These are phyloP conservation scores for Amia ocellicauda DNA, from an alignment of 2,113 vertebrate genomes.

Conservation along the genomic window DNA sequence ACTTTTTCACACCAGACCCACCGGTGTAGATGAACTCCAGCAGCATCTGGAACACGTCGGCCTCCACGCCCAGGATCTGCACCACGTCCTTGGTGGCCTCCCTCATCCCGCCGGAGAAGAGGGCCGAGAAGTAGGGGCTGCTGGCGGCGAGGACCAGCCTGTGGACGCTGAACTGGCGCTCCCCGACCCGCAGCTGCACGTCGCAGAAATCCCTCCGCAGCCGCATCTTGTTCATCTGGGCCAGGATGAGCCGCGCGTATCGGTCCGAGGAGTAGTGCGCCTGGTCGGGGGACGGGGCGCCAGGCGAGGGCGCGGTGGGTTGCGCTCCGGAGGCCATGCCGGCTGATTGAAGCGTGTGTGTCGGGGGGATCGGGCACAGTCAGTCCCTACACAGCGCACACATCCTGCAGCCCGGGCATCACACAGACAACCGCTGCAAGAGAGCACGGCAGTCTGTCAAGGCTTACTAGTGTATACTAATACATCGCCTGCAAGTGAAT, in stretches of 20 bases:
- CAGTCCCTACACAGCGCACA: conserved; percentile 14
- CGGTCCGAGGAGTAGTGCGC: conserved; percentile 66
- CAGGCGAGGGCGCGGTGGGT: conserved; percentile 38
- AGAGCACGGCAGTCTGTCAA: background rate
- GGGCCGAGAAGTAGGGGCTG: conserved; percentile 89
- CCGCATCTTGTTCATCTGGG: conserved; percentile 89
- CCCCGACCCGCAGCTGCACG: conserved; percentile 80
- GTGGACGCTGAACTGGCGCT: conserved; percentile 78
- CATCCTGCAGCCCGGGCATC: conserved; percentile 5
- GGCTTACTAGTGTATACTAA: too few species aligned
- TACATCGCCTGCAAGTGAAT: too few species aligned
- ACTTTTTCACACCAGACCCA: too few species aligned
- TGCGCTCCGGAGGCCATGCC: conserved; percentile 60
- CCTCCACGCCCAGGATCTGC: conserved; percentile 83
- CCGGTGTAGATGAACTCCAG: conserved; percentile 95
- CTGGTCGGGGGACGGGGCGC: conserved; percentile 44
- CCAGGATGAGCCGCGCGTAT: conserved; percentile 82
- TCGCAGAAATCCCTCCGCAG: conserved; percentile 84
- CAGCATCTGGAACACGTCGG: conserved; percentile 77
- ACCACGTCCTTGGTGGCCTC: conserved; percentile 84
- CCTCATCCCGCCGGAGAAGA: conserved; percentile 89
- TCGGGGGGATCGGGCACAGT: background rate
- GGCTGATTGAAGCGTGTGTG: conserved; percentile 3
- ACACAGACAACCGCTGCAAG: background rate
- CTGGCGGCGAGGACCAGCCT: conserved; percentile 89